Conservation (phyloP, 2,113 vertebrate species). For the Oxyura jamaicensis region DNA sequence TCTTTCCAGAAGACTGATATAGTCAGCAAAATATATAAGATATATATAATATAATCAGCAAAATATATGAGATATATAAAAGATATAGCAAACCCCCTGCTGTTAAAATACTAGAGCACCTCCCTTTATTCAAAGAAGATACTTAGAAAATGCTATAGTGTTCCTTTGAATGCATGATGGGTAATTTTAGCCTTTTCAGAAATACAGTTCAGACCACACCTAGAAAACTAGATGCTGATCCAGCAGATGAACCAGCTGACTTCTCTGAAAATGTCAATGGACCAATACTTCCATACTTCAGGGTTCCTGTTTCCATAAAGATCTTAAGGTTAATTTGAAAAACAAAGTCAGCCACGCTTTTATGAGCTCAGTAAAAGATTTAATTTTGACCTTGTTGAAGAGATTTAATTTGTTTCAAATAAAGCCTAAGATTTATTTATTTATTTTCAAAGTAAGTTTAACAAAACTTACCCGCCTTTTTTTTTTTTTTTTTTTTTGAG, state of each 20-base stretch:
- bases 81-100: neutral
- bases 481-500: neutral
- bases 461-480: neutral
- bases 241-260: neutral
- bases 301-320: neutral
- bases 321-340: neutral
- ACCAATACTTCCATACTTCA: neutral
- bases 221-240: neutral
- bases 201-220: neutral
- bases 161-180: neutral
- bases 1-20: neutral
- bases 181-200: neutral
- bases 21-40: no score
- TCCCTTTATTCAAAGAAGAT: neutral
- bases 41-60: no score
- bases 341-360: neutral
- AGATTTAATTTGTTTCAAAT: neutral
- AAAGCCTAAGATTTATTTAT: neutral
- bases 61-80: no score
- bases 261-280: neutral
- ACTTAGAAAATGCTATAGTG: neutral
- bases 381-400: neutral
- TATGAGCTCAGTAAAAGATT: neutral
- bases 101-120: neutral
- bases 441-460: neutral